Percentiles rank a stretch among this genome's conserved stretches.
Evolutionary conservation across 2,888 invertebrate genomes (phyloP).

Genomic region (Mystacides longicornis): DNA sequence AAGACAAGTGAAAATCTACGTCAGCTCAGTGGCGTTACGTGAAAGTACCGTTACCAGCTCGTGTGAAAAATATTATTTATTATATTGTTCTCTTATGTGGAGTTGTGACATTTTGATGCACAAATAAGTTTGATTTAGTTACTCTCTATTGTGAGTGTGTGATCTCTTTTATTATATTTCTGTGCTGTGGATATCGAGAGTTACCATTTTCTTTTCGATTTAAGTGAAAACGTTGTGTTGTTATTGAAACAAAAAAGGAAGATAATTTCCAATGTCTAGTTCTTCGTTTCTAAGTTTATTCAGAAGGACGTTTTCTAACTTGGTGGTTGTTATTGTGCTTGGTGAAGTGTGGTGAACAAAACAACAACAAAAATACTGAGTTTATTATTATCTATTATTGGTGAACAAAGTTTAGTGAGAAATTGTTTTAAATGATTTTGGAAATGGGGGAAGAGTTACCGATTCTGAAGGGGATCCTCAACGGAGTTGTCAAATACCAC

Average conservation of each 20-base stretch:
- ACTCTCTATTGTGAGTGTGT: too few relatives aligned
- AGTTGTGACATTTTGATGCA: not conserved
- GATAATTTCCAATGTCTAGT: conserved; percentile 17
- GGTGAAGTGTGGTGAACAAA: too few relatives aligned
- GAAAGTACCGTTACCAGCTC: conserved; percentile 24
- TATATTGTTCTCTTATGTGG: not conserved
- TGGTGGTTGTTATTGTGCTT: conserved; percentile 36
- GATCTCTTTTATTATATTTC: conserved; percentile 17
- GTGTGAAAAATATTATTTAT: conserved; percentile 3
- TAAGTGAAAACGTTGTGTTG: conserved; percentile 5
- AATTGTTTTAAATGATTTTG: conserved; percentile 37
- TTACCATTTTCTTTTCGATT: not conserved
- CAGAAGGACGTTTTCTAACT: conserved; percentile 16
- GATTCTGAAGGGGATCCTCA: conserved; percentile 83
- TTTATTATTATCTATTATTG: conserved; percentile 6
- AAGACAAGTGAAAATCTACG: not conserved
- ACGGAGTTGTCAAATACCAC: conserved; percentile 85
- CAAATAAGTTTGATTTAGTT: too few relatives aligned
- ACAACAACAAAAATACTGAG: not conserved
- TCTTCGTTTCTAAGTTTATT: conserved; percentile 2
- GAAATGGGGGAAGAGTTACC: conserved; percentile 85
- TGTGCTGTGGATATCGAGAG: conserved; percentile 14
- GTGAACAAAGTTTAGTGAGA: conserved; percentile 17
- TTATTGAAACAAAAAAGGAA: not conserved
- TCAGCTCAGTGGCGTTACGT: conserved; percentile 7